Conservation (phyloP, 2,797 vertebrate species). For the Ataeniobius toweri region DNA sequence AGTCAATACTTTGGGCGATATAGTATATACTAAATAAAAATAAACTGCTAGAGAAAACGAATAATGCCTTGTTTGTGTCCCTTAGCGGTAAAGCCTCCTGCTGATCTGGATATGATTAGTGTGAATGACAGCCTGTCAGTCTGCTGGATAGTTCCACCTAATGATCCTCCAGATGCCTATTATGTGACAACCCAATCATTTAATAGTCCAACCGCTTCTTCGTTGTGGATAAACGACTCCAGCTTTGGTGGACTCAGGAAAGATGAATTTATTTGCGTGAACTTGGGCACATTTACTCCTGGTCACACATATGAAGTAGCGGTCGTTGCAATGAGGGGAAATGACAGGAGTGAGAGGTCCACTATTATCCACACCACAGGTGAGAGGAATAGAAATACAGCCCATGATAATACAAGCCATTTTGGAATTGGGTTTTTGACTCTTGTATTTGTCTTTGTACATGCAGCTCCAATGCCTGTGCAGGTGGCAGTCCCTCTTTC, state of each 20-base stretch:
- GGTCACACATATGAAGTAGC: constrained; percentile 84
- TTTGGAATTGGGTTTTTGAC: neutral
- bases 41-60: neutral
- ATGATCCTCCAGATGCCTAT: constrained; percentile 70
- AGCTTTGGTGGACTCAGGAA: constrained; percentile 61
- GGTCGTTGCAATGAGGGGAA: constrained; percentile 78
- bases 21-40: neutral
- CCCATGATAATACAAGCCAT: neutral
- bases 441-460: constrained; percentile 14
- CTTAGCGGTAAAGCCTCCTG: constrained; percentile 80
- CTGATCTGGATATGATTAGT: constrained; percentile 70
- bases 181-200: constrained; percentile 70
- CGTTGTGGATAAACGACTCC: constrained; percentile 66
- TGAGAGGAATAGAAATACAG: constrained; percentile 59
- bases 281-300: constrained; percentile 77
- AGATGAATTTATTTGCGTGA: constrained; percentile 73
- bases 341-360: constrained; percentile 79
- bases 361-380: constrained; percentile 82
- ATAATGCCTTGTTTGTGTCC: constrained; percentile 25
- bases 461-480: constrained; percentile 80
- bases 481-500: constrained; percentile 75
- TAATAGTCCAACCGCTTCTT: constrained; percentile 24
- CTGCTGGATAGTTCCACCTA: constrained; percentile 77
- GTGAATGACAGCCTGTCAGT: constrained; percentile 74
- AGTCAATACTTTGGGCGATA: too few species aligned